Evolutionary conservation across 2,888 invertebrate species (phyloP).

Genomic region (Heliconius aoede): DNA sequence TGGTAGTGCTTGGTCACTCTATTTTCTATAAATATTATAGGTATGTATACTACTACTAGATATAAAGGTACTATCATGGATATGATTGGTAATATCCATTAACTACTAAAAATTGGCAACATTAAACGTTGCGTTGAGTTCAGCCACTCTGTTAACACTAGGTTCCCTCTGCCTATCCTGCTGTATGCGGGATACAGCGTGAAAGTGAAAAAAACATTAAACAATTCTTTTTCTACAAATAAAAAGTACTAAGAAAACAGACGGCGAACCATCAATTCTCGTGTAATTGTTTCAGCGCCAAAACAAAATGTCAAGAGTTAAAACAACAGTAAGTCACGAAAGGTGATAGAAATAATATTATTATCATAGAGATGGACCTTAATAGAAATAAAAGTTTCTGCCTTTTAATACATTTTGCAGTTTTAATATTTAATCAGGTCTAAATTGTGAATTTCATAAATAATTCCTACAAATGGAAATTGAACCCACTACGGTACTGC

Average conservation of each 20-base stretch:
- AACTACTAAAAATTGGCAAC: not conserved
- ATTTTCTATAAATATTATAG: no score
- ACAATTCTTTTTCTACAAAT: not conserved
- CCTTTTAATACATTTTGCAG: no score
- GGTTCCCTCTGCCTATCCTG: no score
- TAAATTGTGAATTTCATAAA: no score
- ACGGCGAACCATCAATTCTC: slow-evolving; percentile 45
- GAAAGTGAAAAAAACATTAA: not conserved
- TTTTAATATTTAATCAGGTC: no score
- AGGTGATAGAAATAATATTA: slow-evolving; percentile 24
- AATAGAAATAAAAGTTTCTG: not conserved
- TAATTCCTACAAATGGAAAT: no score
- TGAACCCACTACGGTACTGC: no score
- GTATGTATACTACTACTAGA: no score
- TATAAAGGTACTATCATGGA: no score
- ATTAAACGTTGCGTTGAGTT: not conserved
- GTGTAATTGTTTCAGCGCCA: slow-evolving; percentile 48
- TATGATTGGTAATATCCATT: no score
- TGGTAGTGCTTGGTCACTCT: no score
- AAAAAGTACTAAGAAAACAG: slow-evolving; percentile 29
- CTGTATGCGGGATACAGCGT: not conserved
- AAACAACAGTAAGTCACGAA: slow-evolving; percentile 39
- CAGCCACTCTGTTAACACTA: no score
- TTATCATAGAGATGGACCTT: not conserved
- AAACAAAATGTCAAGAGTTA: slow-evolving; percentile 50